These are phyloP conservation scores for Equus przewalskii DNA, from an alignment of 2,113 vertebrate genomes.

Conservation along the genomic window DNA sequence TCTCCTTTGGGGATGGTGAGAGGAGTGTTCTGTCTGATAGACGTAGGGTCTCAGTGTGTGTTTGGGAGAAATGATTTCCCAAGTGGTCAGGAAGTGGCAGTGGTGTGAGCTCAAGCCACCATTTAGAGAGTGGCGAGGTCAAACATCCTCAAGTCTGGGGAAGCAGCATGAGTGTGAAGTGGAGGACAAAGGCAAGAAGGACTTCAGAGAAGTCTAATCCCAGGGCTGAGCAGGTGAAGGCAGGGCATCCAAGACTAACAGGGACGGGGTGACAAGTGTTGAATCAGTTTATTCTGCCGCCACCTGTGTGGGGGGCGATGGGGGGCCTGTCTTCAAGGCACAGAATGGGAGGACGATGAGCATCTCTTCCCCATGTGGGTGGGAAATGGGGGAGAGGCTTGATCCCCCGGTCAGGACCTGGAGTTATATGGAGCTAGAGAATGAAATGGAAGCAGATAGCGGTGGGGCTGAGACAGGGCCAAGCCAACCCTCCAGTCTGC, in stretches of 20 bases:
- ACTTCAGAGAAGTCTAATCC: neutral
- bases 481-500: accelerated
- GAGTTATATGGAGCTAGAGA: neutral
- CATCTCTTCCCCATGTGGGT: neutral
- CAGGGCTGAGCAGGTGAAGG: neutral
- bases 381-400: neutral
- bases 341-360: neutral
- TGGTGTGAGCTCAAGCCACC: neutral
- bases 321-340: neutral
- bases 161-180: neutral
- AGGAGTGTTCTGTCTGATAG: neutral
- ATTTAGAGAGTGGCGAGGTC: neutral
- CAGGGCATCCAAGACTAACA: accelerated
- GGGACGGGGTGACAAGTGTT: accelerated
- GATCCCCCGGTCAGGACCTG: neutral
- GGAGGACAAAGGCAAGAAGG: neutral
- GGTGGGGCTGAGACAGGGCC: neutral
- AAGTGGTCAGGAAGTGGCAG: neutral
- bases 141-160: neutral
- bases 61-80: neutral
- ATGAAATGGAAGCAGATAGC: neutral
- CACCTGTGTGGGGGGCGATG: neutral
- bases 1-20: neutral
- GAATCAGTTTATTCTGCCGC: neutral
- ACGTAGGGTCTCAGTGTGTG: neutral